These are phyloP conservation scores for Falco cherrug DNA, from an alignment of 2,797 vertebrate genomes.

Conservation along the genomic window DNA sequence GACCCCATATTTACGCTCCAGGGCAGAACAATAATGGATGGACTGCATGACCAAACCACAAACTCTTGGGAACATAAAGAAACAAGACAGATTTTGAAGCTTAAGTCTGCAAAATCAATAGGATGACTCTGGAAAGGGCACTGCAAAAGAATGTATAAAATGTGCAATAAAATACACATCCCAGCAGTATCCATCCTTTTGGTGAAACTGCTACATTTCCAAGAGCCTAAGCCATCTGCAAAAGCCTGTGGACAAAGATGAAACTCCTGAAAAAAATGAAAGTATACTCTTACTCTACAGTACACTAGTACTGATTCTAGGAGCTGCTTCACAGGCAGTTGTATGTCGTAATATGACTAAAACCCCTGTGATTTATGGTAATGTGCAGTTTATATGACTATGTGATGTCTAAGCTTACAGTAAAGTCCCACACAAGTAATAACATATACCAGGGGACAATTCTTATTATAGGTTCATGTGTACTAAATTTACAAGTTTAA, in stretches of 20 bases:
- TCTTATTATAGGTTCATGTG: neutral
- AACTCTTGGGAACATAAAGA: neutral
- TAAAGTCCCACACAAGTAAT: neutral
- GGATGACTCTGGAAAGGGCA: neutral
- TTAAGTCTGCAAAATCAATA: neutral
- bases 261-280: neutral
- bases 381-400: neutral
- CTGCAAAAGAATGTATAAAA: neutral
- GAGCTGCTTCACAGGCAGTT: neutral
- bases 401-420: neutral
- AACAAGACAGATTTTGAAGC: constrained; percentile 8
- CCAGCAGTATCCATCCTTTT: neutral
- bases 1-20: neutral
- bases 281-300: neutral
- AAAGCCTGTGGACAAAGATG: neutral
- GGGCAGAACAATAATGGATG: neutral
- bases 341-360: neutral
- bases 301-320: neutral
- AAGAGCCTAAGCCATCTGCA: neutral
- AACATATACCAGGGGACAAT: neutral
- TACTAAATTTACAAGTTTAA: neutral
- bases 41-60: neutral
- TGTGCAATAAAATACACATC: neutral
- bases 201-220: neutral
- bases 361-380: neutral